phyloP scores from a whole-genome alignment of 2,888 invertebrate species.

The Hymenopus coronatus region DNA sequence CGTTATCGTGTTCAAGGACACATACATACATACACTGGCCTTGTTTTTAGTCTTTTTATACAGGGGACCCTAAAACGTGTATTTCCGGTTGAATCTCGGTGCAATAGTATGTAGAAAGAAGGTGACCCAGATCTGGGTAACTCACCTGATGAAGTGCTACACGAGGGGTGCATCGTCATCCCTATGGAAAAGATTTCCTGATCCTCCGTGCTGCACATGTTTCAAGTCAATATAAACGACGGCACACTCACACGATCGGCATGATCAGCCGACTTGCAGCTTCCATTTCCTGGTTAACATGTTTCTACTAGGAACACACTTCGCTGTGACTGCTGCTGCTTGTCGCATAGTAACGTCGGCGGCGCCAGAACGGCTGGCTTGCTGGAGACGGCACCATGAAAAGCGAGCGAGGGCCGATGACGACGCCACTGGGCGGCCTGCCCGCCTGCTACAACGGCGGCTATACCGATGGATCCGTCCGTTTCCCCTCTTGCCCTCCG shows the following conservation, averaged over 20 bases:
- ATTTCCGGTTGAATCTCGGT: too few species aligned
- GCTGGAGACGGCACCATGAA: conserved; percentile 29
- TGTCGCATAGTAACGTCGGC: conserved; percentile 33
- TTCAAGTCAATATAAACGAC: neutral
- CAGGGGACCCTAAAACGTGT: too few species aligned
- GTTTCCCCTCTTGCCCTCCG: neutral
- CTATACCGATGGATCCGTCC: neutral
- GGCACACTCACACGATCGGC: neutral
- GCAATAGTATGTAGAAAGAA: too few species aligned
- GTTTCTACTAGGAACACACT: neutral
- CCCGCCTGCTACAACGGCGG: neutral
- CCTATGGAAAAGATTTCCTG: conserved; percentile 82
- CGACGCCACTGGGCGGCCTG: neutral
- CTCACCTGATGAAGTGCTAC: conserved; percentile 73
- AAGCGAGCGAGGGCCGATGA: conserved; percentile 22
- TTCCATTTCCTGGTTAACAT: neutral
- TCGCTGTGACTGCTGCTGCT: conserved; percentile 11
- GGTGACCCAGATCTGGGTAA: too few species aligned
- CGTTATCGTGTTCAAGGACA: too few species aligned
- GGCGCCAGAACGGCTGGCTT: conserved; percentile 37
- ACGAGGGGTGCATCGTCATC: conserved; percentile 72
- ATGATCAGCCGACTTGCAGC: neutral
- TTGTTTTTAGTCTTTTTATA: too few species aligned
- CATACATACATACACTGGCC: too few species aligned
- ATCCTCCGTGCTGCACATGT: conserved; percentile 42